Base-by-base conservation (phyloP, 2,113 vertebrate genomes). In the Speoplatyrhinus poulsoni region DNA sequence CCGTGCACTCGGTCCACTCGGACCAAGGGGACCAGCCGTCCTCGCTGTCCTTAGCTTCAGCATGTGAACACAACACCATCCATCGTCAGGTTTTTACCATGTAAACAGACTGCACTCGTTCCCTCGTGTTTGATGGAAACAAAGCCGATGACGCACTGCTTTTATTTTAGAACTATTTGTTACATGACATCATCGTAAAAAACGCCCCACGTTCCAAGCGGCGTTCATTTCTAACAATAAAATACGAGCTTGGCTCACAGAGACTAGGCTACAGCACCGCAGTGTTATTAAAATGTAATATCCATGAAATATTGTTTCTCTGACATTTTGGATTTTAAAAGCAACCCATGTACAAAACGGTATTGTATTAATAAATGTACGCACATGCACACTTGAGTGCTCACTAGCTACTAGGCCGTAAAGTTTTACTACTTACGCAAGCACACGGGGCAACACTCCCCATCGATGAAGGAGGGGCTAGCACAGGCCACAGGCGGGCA, bases 1-100 rank as follows among this genome's bases (percentile, higher is more conserved):
- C 94, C 0, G 98, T 98, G 81, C 98, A 99, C 79, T 98, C 94
- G 0, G 98, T 99, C 98, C 98, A 99, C 75, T 99, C 98, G 0
- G 98, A 97, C 98, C 98, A 99, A 0, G 96, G 98, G 7, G 98
- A 99, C 98, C 98, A 99, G 67, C 95, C 96, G 9, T 97, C 94
- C 26, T 98, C 96, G 0, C 91, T 90, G 67, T 94, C 95, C 46
- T 80, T 84, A 64, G 91, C 94, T 97, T 82, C n/a, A 76, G 72
- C 7, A 69, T 50, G 12, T 41, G 4, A 61, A 61, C 36, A 47
- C 15, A 16, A 61, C 36, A 8, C 36, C 26, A 26, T 26, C 26
- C 26, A 26, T 41, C 36, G 3, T 41, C 5, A 41, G 7, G 36
- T 41, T 41, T 41, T 6, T 41, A 41, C 26, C 7, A 41, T 41